Evolutionary conservation across 2,888 invertebrate genomes (phyloP).

Genomic region (Nipponacmea schrenckii): DNA sequence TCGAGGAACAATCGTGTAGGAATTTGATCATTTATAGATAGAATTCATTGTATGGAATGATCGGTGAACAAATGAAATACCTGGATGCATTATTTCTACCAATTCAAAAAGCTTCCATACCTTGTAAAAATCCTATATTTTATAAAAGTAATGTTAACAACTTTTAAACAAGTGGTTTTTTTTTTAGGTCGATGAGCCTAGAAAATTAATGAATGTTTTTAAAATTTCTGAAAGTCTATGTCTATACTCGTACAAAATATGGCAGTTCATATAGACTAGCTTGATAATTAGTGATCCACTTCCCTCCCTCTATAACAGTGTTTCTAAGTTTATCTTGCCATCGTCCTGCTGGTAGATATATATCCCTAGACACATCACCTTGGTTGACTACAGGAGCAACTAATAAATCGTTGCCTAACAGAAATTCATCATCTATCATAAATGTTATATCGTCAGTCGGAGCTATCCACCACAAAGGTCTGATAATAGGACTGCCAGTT

Average conservation of each 20-base stretch:
- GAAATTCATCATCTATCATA: slow-evolving; percentile 78
- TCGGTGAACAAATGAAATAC: too few relatives aligned
- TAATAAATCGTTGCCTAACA: slow-evolving; percentile 60
- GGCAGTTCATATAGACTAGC: slow-evolving; percentile 48
- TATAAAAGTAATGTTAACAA: neutral
- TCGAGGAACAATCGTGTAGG: too few relatives aligned
- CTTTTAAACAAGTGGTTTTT: neutral
- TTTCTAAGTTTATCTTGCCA: slow-evolving; percentile 44
- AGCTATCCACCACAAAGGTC: slow-evolving; percentile 90
- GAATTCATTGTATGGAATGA: too few relatives aligned
- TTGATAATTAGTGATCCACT: slow-evolving; percentile 38
- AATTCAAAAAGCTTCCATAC: too few relatives aligned
- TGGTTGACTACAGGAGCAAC: slow-evolving; percentile 65
- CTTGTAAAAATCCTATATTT: too few relatives aligned
- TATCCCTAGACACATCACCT: slow-evolving; percentile 49
- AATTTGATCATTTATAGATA: too few relatives aligned
- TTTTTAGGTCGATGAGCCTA: slow-evolving; percentile 21
- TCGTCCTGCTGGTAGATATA: slow-evolving; percentile 53
- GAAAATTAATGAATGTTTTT: slow-evolving; percentile 1
- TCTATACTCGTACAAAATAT: slow-evolving; percentile 35
- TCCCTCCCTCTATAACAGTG: slow-evolving; percentile 32
- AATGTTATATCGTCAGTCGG: slow-evolving; percentile 82
- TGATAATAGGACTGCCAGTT: slow-evolving; percentile 80
- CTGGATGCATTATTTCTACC: too few relatives aligned
- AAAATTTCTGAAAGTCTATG: neutral